phyloP scores from a whole-genome alignment of 2,888 invertebrate genomes.

The Acleris laterana region DNA sequence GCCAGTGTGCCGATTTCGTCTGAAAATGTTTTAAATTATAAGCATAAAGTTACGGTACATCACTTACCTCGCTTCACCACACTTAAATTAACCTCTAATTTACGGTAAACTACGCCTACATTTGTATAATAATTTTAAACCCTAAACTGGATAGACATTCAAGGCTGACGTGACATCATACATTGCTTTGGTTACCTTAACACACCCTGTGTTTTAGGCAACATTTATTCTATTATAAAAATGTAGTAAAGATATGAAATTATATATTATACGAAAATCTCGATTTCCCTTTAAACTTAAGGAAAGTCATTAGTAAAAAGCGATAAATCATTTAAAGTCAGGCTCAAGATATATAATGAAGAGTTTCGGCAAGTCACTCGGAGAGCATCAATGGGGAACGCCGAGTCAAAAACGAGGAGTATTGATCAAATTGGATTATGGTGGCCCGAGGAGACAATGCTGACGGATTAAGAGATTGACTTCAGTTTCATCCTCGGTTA shows the following conservation, averaged over 20 bases:
- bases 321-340: constrained; percentile 35
- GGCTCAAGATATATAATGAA: constrained; percentile 23
- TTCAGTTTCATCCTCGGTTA: background rate
- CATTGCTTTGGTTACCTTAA: too few relatives aligned
- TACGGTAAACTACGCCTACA: too few relatives aligned
- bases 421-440: constrained; percentile 21
- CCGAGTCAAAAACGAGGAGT: constrained; percentile 21
- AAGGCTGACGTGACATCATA: too few relatives aligned
- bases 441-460: background rate
- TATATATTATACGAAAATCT: background rate
- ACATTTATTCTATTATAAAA: too few relatives aligned
- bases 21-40: too few relatives aligned
- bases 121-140: too few relatives aligned
- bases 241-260: background rate
- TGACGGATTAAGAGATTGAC: constrained; percentile 1
- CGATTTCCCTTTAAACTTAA: constrained; percentile 11
- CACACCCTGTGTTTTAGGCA: too few relatives aligned
- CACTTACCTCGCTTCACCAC: too few relatives aligned
- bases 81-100: too few relatives aligned
- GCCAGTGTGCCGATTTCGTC: too few relatives aligned
- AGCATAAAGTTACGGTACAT: too few relatives aligned
- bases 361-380: constrained; percentile 29
- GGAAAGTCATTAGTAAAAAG: constrained; percentile 15
- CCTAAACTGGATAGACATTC: too few relatives aligned
- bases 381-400: constrained; percentile 25